Evolutionary conservation across 2,797 vertebrate species (phyloP), one percentile per base, ranked within the genome.

Genomic region (Holocentrus rufus): DNA sequence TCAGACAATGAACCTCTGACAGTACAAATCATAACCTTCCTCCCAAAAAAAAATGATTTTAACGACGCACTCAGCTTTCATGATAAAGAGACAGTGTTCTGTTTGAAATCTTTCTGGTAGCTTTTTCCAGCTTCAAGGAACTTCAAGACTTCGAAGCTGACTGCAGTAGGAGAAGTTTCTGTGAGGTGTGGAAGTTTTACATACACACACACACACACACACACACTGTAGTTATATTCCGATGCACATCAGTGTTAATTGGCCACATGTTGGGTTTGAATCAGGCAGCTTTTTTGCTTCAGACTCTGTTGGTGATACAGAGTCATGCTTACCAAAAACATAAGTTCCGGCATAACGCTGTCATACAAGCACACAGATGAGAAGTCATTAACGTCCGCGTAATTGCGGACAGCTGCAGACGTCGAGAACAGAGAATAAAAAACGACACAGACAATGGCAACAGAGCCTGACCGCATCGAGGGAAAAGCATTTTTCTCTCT

Each of bases 371-470:
- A 72, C 66, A 57, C 70, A 69, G 49, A 76, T 47, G 77, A 70
- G 20, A 72, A 74, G 46, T 80, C 65, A 83, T 85, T 85, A 78
- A 67, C 47, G 34, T 70, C 69, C 72, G 36, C 56, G 54, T 86
- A 88, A 86, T 82, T 82, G 74, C 46, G 0, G 63, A 76, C 74
- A 85, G 80, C 80, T 86, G 76, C 74, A 85, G 74, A 77, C 39
- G 5, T 36, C 27, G 0, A 82, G 76, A 61, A 60, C 58, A 23
- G 53, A 68, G 77, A 80, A 69, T 74, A 69, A 44, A 59, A 72
- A 86, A 70, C 52, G n/a, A 68, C 72, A 69, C 44, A 49, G 49
- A 67, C 62, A 64, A 60, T 57, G 14, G 31, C 53, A 56, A 67
- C 68, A 65, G 36, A 78, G 31, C 78, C 54, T 80, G 68, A 84